phyloP scores from a whole-genome alignment of 2,888 invertebrate genomes.

The Phasia obesa region DNA sequence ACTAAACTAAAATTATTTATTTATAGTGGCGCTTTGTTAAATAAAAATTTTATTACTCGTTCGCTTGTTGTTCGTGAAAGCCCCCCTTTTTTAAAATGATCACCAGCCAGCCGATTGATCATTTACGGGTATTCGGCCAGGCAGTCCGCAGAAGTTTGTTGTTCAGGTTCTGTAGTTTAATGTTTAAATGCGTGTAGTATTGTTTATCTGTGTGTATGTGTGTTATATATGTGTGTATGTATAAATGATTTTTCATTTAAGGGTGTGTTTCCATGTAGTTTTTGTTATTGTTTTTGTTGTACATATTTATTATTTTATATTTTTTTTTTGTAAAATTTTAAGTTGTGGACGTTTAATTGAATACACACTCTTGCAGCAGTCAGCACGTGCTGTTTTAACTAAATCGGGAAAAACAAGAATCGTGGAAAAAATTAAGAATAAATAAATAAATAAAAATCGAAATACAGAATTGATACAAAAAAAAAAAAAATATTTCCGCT shows the following conservation, averaged over 20 bases:
- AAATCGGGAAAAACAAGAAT: slow-evolving; percentile 25
- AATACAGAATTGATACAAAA: slow-evolving; percentile 41
- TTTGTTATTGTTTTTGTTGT: slow-evolving; percentile 25
- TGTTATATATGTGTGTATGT: slow-evolving; percentile 3
- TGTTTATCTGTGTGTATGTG: not conserved
- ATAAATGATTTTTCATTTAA: slow-evolving; percentile 31
- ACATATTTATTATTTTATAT: slow-evolving; percentile 46
- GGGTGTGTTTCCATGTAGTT: slow-evolving; percentile 39
- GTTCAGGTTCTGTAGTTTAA: too few species aligned
- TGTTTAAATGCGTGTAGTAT: not conserved
- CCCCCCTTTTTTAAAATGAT: slow-evolving; percentile 50
- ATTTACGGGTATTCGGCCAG: not conserved
- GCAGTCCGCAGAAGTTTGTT: too few species aligned
- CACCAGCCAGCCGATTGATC: slow-evolving; percentile 46
- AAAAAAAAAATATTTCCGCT: slow-evolving; percentile 31
- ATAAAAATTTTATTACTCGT: slow-evolving; percentile 47
- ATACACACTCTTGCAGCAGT: slow-evolving; percentile 55
- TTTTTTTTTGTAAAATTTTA: slow-evolving; percentile 31
- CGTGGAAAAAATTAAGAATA: not conserved
- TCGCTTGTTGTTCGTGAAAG: slow-evolving; percentile 13
- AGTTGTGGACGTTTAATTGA: slow-evolving; percentile 52
- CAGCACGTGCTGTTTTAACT: slow-evolving; percentile 64
- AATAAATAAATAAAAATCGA: slow-evolving; percentile 47
- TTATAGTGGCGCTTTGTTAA: slow-evolving; percentile 70
- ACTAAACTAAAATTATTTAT: slow-evolving; percentile 31